phyloP scores from a whole-genome alignment of 2,113 vertebrate species.

The Channa argus region DNA sequence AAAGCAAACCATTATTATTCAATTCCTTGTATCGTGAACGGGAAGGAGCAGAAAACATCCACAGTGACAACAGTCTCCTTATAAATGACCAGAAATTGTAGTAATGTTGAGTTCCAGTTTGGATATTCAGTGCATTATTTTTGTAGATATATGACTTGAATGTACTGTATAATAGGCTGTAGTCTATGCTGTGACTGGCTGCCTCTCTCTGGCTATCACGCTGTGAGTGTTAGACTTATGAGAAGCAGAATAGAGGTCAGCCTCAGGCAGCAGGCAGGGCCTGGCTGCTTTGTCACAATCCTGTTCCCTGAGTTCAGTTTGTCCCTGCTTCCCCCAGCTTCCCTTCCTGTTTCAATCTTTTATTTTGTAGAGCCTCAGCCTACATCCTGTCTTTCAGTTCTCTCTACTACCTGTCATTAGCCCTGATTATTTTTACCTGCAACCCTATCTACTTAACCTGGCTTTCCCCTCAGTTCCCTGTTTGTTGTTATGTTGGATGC shows the following conservation, averaged over 20 bases:
- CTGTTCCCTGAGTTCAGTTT: too few species aligned
- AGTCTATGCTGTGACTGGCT: slow-evolving; percentile 11
- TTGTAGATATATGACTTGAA: not conserved
- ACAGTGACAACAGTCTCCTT: not conserved
- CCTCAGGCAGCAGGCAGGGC: slow-evolving; percentile 35
- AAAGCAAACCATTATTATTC: not conserved
- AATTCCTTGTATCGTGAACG: not conserved
- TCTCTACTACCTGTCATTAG: too few species aligned
- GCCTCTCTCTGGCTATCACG: slow-evolving; percentile 25
- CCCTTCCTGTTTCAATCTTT: too few species aligned
- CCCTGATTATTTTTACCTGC: too few species aligned
- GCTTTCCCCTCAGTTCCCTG: too few species aligned
- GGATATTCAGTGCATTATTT: not conserved
- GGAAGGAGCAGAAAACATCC: not conserved
- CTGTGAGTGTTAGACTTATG: slow-evolving; percentile 38
- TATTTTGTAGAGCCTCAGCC: too few species aligned
- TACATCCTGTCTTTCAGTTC: too few species aligned
- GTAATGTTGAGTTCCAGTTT: not conserved
- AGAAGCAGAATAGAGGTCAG: slow-evolving; percentile 59
- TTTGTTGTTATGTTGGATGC: too few species aligned
- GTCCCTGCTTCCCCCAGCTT: too few species aligned
- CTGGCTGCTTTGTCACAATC: not conserved
- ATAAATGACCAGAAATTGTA: not conserved
- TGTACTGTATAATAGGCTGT: not conserved
- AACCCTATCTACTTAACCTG: too few species aligned